A percentile compares a stretch with the other conserved stretches of the same genome.
These are phyloP conservation scores for Tubulanus polymorphus DNA, from an alignment of 2,888 invertebrate species.

Conservation along the genomic window DNA sequence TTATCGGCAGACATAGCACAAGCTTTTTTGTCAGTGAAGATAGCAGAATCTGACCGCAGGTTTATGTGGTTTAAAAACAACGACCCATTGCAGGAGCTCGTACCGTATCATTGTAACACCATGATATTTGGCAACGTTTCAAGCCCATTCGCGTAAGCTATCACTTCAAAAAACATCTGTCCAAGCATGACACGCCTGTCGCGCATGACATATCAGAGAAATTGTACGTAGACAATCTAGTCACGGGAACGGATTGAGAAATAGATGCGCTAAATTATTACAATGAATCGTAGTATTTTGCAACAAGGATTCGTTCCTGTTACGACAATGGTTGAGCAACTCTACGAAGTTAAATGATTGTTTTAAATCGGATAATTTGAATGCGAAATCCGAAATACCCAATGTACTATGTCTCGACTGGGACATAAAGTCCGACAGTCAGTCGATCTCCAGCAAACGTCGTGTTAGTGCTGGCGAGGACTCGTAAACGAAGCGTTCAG, in stretches of 20 bases:
- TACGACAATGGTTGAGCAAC: not conserved
- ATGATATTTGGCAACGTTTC: conserved; percentile 15
- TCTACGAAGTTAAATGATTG: not conserved
- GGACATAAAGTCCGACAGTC: not conserved
- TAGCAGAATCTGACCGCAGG: not conserved
- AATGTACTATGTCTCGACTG: not conserved
- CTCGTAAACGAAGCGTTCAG: too few species aligned
- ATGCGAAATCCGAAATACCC: not conserved
- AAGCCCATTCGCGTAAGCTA: not conserved
- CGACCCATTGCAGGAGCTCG: not conserved
- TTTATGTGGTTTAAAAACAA: not conserved
- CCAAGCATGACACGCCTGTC: not conserved
- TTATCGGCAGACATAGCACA: not conserved
- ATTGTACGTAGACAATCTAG: not conserved
- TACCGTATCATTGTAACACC: conserved; percentile 8
- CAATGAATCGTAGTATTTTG: conserved; percentile 4
- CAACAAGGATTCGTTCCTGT: conserved; percentile 3
- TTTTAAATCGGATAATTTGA: not conserved
- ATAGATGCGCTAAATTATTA: not conserved
- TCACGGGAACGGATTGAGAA: not conserved
- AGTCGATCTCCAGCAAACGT: too few species aligned
- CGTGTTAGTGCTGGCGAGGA: too few species aligned
- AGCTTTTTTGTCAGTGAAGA: not conserved
- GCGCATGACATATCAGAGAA: not conserved
- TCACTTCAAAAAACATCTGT: conserved; percentile 1